These are phyloP conservation scores for Drosophila mauritiana DNA, from an alignment of 1,140 invertebrate species.

Conservation along the genomic window DNA sequence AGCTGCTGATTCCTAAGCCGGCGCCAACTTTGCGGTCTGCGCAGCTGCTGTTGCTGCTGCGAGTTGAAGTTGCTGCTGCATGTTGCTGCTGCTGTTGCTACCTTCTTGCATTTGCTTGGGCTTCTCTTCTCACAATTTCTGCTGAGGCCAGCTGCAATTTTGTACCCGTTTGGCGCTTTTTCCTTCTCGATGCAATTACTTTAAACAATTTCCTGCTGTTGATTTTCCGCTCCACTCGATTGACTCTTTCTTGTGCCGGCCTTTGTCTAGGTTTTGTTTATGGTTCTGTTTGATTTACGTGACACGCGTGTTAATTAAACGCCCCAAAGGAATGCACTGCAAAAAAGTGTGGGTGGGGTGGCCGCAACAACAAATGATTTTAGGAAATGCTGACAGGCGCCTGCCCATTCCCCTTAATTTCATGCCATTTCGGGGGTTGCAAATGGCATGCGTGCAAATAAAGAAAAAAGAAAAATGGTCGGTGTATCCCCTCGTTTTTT, in stretches of 20 bases:
- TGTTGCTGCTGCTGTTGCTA: slow-evolving; percentile 15
- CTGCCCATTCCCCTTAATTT: slow-evolving; percentile 9
- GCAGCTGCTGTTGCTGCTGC: slow-evolving; percentile 31
- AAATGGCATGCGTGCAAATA: slow-evolving; percentile 36
- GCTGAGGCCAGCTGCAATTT: slow-evolving; percentile 51
- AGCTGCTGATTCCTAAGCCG: slow-evolving; percentile 22
- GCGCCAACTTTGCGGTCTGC: slow-evolving; percentile 23
- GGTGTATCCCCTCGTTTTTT: slow-evolving; percentile 6
- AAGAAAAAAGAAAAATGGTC: slow-evolving; percentile 40
- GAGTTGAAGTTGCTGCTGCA: background rate
- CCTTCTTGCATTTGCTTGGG: slow-evolving; percentile 32
- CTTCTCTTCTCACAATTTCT: slow-evolving; percentile 35
- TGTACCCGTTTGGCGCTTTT: slow-evolving; percentile 22
- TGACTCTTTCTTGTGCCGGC: slow-evolving; percentile 21
- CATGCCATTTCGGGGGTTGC: slow-evolving; percentile 56
- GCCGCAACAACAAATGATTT: slow-evolving; percentile 65
- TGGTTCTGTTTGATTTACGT: slow-evolving; percentile 70
- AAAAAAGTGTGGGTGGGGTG: slow-evolving; percentile 8
- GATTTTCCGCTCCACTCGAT: slow-evolving; percentile 29
- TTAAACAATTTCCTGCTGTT: slow-evolving; percentile 74
- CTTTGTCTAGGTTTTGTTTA: slow-evolving; percentile 54
- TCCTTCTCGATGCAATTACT: slow-evolving; percentile 63
- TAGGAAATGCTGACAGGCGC: slow-evolving; percentile 58
- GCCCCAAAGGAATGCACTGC: slow-evolving; percentile 42
- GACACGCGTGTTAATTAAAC: slow-evolving; percentile 62